Evolutionary conservation across 2,113 vertebrate species (phyloP), one percentile per base, ranked within the genome.

Genomic region (Chitala chitala): DNA sequence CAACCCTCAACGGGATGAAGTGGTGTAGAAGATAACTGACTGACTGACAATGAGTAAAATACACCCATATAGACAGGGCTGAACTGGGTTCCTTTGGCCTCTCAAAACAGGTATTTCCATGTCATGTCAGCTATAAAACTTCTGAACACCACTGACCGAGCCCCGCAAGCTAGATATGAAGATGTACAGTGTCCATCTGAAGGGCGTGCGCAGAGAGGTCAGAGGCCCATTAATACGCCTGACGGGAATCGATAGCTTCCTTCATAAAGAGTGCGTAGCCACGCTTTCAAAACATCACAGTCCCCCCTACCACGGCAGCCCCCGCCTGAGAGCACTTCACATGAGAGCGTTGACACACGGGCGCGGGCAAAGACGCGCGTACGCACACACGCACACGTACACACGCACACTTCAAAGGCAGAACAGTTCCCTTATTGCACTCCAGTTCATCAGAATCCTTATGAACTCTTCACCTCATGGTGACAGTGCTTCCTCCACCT

Each of bases 231-330:
- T 80, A 82, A 85, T 83, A 84, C 81, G 50, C 70, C 79, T 76
- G 74, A 81, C 76, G 66, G 76, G 70, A 74, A 85, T 87, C 84
- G 81, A 87, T 86, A 83, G 56, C 80, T 76, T 82, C 82, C 83
- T 80, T 85, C 78, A 83, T 84, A 56, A 84, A 75, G 76, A 77
- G 54, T 54, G n/a, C n/a, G n/a, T n/a, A n/a, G n/a, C n/a, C n/a
- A n/a, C n/a, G n/a, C n/a, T n/a, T n/a, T n/a, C n/a, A n/a, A n/a
- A n/a, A n/a, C n/a, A n/a, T n/a, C n/a, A n/a, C n/a, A n/a, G n/a
- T 59, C 26, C n/a, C 46, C 69, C 72, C 51, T 61, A n/a, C n/a
- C n/a, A n/a, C n/a, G n/a, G n/a, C n/a, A n/a, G 42, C 20, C 44
- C 17, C 12, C 68, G 9, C n/a, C 17, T n/a, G 59, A 63, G n/a